Percentiles rank a stretch among this genome's conserved stretches.
Conservation (phyloP, 2,797 vertebrate genomes). For the Harpagifer antarcticus region DNA sequence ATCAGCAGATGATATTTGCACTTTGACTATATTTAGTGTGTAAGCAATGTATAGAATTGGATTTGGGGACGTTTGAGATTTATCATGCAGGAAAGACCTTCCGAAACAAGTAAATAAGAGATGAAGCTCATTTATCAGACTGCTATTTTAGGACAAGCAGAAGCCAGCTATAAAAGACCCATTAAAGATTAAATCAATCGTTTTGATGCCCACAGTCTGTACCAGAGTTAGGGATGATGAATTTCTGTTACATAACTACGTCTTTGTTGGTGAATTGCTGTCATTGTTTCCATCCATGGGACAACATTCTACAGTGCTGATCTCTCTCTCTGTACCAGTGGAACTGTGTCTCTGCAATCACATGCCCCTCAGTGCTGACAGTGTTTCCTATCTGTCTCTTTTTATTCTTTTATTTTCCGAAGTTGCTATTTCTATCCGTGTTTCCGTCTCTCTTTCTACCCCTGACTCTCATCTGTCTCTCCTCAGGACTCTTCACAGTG, state of each 20-base stretch:
- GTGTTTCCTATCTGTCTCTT: slow-evolving; percentile 35
- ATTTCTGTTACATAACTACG: slow-evolving; percentile 26
- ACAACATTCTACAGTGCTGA: slow-evolving; percentile 64
- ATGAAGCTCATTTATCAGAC: slow-evolving; percentile 35
- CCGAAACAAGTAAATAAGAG: slow-evolving; percentile 19
- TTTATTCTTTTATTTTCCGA: slow-evolving; percentile 19
- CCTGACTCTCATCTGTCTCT: slow-evolving; percentile 42
- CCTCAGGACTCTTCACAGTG: slow-evolving; percentile 50
- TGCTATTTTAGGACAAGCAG: slow-evolving; percentile 37
- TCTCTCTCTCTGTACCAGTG: slow-evolving; percentile 53
- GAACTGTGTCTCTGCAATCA: slow-evolving; percentile 54
- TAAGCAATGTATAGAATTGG: slow-evolving; percentile 3
- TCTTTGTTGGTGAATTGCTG: slow-evolving; percentile 55
- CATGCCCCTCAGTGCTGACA: slow-evolving; percentile 50
- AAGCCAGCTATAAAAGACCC: slow-evolving; percentile 19
- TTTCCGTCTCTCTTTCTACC: slow-evolving; percentile 27
- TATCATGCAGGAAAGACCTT: neutral
- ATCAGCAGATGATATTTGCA: slow-evolving; percentile 25
- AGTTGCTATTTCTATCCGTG: slow-evolving; percentile 26
- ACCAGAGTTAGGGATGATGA: slow-evolving; percentile 15
- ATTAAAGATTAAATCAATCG: slow-evolving; percentile 43
- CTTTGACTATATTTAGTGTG: slow-evolving; percentile 10
- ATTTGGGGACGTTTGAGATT: slow-evolving; percentile 12
- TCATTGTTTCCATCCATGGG: slow-evolving; percentile 60
- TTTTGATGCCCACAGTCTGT: slow-evolving; percentile 33